Evolutionary conservation across 2,113 vertebrate species (phyloP).

Genomic region (Spermophilus dauricus): DNA sequence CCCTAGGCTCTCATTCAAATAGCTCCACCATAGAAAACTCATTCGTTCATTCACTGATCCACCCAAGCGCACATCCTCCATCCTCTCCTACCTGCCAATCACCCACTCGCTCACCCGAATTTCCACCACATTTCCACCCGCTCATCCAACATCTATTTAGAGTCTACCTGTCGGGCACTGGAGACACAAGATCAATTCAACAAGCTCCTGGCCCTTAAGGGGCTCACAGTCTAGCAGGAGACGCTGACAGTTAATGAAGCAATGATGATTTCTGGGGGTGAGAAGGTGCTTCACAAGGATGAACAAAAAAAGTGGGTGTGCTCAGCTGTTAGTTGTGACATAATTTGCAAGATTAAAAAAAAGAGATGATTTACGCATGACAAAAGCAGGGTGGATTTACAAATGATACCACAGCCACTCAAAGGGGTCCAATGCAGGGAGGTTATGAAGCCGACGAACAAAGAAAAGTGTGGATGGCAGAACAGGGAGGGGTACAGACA

Average conservation of each 20-base stretch:
- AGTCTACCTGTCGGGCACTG: background rate
- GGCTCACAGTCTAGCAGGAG: conserved; percentile 70
- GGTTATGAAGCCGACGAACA: background rate
- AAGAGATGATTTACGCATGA: background rate
- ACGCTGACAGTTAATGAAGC: background rate
- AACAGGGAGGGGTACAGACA: background rate
- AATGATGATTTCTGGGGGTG: background rate
- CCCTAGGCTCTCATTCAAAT: background rate
- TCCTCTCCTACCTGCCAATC: background rate
- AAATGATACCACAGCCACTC: background rate
- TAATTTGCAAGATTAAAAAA: background rate
- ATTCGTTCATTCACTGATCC: background rate
- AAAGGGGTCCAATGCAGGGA: background rate
- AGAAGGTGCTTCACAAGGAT: background rate
- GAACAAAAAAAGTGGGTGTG: background rate
- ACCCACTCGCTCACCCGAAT: background rate
- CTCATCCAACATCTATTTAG: rapidly evolving
- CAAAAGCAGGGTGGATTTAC: background rate
- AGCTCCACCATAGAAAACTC: background rate
- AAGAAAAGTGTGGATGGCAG: background rate
- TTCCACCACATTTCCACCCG: too few species aligned
- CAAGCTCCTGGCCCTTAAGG: background rate
- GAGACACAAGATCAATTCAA: background rate
- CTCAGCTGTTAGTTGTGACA: background rate
- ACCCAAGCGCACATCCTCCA: background rate